Evolutionary conservation across 2,113 vertebrate species (phyloP), one percentile per base, ranked within the genome.

Genomic region (Dasyornis broadbenti): DNA sequence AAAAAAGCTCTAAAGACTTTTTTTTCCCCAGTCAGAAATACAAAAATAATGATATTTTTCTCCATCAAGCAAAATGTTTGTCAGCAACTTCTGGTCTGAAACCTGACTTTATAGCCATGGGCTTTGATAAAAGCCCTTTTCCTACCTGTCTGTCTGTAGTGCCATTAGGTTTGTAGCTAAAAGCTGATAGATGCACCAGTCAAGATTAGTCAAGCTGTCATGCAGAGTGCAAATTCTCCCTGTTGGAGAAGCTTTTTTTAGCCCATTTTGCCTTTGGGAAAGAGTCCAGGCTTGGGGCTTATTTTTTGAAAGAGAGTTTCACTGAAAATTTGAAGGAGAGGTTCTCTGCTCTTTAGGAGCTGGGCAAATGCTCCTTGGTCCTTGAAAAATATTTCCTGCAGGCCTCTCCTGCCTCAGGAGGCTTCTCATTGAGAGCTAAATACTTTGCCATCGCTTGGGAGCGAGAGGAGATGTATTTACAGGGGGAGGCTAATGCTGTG

Each of bases 161-260:
- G 23, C 53, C 23, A 49, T 69, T 90, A 79, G 35, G 53, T 82
- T 82, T 82, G 49, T 56, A 91, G 57, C 49, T 93, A 70, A 79
- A 64, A 89, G 63, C n/a, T 66, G 64, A 37, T 45, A 63, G 63
- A 66, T 1, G 1, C 9, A 77, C 73, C 60, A 59, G 27, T 42
- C 54, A 91, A 86, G 35, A 68, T 79, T 54, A 89, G 44, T 31
- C 37, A 80, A 82, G 6, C 31, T 79, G 65, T 82, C 61, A 45
- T 37, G 20, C 31, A 37, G 31, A 79, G 35, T 39, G 19, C 52
- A 79, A 60, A 78, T 68, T 72, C 70, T 53, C 64, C 52, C 37
- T 40, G 33, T 30, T 47, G 47, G 20, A 82, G 57, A 39, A 76
- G n/a, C 2, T 19, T 61, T 79, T 84, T 93, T 79, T 71, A 78